Conservation (phyloP, 2,888 invertebrate genomes). For the Pyrocoelia pectoralis region DNA sequence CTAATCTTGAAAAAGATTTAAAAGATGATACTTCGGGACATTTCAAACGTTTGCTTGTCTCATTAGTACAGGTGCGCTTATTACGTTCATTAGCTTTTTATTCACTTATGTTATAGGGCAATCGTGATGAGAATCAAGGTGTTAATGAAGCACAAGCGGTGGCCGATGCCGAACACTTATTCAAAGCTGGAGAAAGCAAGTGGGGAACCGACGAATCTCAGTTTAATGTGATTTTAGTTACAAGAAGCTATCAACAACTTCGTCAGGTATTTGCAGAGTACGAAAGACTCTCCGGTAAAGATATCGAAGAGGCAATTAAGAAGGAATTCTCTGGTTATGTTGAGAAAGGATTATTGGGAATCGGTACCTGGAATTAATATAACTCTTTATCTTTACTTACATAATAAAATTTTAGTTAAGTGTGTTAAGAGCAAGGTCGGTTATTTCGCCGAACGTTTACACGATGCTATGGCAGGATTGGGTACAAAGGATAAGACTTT, state of each 20-base stretch:
- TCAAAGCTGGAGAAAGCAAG: conserved; percentile 80
- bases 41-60: conserved; percentile 90
- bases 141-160: conserved; percentile 82
- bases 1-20: conserved; percentile 82
- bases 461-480: conserved; percentile 90
- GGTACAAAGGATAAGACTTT: conserved; percentile 92
- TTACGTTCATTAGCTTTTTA: neutral
- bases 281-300: conserved; percentile 80
- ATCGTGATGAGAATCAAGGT: conserved; percentile 88
- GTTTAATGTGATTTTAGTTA: conserved; percentile 86
- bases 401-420: conserved; percentile 68
- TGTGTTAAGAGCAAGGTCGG: conserved; percentile 90
- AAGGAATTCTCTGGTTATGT: conserved; percentile 89
- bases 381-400: too few species aligned
- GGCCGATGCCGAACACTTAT: conserved; percentile 82
- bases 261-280: conserved; percentile 86
- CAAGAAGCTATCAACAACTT: conserved; percentile 89
- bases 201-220: conserved; percentile 93
- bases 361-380: conserved; percentile 67
- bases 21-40: conserved; percentile 95
- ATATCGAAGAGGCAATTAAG: conserved; percentile 85
- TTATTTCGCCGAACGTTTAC: conserved; percentile 90
- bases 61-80: conserved; percentile 71
- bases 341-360: conserved; percentile 86
- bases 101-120: conserved; percentile 62